These are phyloP conservation scores for Eristalis pertinax DNA, from an alignment of 2,888 invertebrate genomes.

Conservation along the genomic window DNA sequence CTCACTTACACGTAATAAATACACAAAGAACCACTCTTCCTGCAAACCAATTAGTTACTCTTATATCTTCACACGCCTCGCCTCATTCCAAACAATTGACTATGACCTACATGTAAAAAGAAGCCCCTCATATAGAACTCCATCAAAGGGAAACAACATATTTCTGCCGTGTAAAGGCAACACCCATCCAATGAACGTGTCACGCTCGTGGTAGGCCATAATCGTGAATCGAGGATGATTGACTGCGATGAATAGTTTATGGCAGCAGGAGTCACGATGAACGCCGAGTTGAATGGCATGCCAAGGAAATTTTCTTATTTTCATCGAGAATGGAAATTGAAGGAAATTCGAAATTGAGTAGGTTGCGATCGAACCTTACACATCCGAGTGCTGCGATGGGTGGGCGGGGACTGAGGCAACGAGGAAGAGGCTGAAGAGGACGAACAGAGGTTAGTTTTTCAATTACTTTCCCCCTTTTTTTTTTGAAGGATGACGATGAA, in stretches of 20 bases:
- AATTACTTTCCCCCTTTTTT: constrained; percentile 40
- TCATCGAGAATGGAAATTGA: constrained; percentile 48
- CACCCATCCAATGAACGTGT: constrained; percentile 21
- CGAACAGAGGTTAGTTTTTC: constrained; percentile 53
- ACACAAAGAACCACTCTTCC: too few relatives aligned
- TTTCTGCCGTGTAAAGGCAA: constrained; percentile 27
- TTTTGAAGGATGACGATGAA: constrained; percentile 41
- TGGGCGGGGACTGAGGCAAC: background rate
- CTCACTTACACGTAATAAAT: too few relatives aligned
- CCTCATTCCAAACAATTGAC: too few relatives aligned
- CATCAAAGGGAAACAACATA: background rate
- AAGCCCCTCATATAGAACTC: background rate
- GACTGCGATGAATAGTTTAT: constrained; percentile 69
- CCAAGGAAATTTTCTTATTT: constrained; percentile 30
- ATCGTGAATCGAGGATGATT: constrained; percentile 60
- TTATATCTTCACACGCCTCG: too few relatives aligned
- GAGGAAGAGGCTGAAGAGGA: background rate
- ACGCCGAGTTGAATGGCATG: constrained; percentile 45
- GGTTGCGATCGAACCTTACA: constrained; percentile 11
- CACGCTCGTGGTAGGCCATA: constrained; percentile 44
- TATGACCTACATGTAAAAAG: too few relatives aligned
- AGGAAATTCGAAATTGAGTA: constrained; percentile 57
- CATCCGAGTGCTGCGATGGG: background rate
- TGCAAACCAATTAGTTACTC: too few relatives aligned
- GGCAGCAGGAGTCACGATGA: constrained; percentile 32